These are phyloP conservation scores for Microhierax caerulescens DNA, from an alignment of 2,797 vertebrate genomes.

Conservation along the genomic window DNA sequence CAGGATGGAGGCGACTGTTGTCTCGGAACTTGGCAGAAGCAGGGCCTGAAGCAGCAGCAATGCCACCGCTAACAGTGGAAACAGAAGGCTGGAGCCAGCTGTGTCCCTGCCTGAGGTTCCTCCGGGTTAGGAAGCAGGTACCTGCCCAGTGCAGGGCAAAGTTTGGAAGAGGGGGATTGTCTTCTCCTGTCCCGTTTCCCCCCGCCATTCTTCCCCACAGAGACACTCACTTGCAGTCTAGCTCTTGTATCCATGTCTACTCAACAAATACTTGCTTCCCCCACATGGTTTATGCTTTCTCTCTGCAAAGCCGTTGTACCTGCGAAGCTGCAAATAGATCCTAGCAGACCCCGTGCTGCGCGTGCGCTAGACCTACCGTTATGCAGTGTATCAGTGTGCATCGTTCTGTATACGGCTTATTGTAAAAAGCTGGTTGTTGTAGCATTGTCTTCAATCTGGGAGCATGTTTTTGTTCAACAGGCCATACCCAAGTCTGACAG, in stretches of 20 bases:
- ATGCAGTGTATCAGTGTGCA: not conserved
- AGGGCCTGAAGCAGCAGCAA: not conserved
- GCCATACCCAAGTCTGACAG: not conserved
- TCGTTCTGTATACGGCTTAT: not conserved
- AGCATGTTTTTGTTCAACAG: not conserved
- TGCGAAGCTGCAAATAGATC: not conserved
- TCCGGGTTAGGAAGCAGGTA: not conserved
- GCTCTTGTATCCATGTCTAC: not conserved
- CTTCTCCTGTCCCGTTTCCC: not conserved
- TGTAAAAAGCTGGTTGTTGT: not conserved
- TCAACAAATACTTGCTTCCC: not conserved
- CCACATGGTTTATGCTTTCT: not conserved
- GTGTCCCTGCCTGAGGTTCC: not conserved
- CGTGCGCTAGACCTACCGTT: not conserved
- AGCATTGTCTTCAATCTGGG: not conserved
- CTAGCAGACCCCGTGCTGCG: not conserved
- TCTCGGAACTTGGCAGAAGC: not conserved
- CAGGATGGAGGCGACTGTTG: not conserved
- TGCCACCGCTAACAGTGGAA: not conserved
- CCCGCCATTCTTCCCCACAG: not conserved
- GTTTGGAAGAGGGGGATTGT: accelerated
- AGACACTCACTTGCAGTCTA: not conserved
- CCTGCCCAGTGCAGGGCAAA: not conserved
- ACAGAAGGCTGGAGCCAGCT: accelerated
- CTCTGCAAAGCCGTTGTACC: not conserved